Evolutionary conservation across 1,140 invertebrate species (phyloP), one percentile per base, ranked within the genome.

Genomic region (Arctopsyche grandis): DNA sequence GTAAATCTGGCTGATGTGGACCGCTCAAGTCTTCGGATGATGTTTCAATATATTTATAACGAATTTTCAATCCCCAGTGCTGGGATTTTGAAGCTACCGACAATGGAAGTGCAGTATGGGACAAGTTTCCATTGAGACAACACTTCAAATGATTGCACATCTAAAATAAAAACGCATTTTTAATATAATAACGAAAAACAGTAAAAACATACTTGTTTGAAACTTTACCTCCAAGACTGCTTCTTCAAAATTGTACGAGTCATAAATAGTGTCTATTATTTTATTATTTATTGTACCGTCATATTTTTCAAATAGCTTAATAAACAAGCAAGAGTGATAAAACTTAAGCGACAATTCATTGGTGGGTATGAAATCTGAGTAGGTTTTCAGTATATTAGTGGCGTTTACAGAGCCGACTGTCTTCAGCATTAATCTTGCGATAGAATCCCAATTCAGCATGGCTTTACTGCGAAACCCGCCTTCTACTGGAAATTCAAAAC

Each of bases 381-480:
- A 84, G 48, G 85, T 86, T 75, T 86, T 84, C 83, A 89, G 84
- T 5, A 88, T 75, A 70, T 85, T 85, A 5, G 87, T 83, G 0
- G 88, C 86, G 76, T 89, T 88, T 63, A 79, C 85, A n/a, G 86
- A 87, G 5, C 88, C 87, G 26, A 89, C 82, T 0, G 87, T 88
- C 75, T 88, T 88, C 44, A 88, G 86, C 70, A 89, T 85, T n/a
- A 89, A 77, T 0, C 84, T 83, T 0, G 87, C 87, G 0, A 89
- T 80, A 73, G 86, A 84, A 24, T 89, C 87, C 88, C 88, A 89
- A 81, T 86, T 86, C 12, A 89, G 58, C 79, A 85, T 87, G 58
- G 87, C 85, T 75, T 83, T 88, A 29, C 60, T 38, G 16, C 46
- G 21, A 12, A 43, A 70, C 9, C 78, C 63, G 26, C 29, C 26